Evolutionary conservation across 2,888 invertebrate species (phyloP).

Genomic region (Andrena haemorrhoa): DNA sequence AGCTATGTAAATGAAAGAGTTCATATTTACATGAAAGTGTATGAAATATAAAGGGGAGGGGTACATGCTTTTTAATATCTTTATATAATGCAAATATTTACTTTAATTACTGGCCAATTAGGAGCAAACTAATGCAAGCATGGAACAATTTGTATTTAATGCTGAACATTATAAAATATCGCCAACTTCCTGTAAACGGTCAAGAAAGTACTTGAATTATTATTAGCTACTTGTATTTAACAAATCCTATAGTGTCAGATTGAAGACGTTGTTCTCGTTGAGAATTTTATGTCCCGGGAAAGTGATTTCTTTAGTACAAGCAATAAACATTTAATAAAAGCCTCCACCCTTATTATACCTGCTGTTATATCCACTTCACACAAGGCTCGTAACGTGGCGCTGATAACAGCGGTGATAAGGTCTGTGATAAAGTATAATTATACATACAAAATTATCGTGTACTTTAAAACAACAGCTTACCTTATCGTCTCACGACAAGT

Average conservation of each 20-base stretch:
- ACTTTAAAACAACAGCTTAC: slow-evolving; percentile 2
- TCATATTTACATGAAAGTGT: not conserved
- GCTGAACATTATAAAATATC: not conserved
- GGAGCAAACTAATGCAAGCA: no score
- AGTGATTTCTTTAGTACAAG: not conserved
- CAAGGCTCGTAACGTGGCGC: slow-evolving; percentile 11
- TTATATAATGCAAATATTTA: not conserved
- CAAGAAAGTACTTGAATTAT: not conserved
- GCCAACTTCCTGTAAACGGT: not conserved
- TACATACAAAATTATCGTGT: slow-evolving; percentile 1
- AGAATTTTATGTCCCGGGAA: not conserved
- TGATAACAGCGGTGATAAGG: not conserved
- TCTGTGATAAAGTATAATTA: no score
- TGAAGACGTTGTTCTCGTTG: not conserved
- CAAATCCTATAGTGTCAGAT: not conserved
- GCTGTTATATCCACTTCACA: slow-evolving; percentile 10
- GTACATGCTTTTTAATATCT: not conserved
- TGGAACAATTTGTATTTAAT: not conserved
- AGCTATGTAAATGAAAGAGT: no score
- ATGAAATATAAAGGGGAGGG: not conserved
- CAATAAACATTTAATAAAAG: slow-evolving; percentile 4
- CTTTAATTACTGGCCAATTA: not conserved
- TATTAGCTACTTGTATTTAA: not conserved
- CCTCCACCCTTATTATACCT: not conserved
- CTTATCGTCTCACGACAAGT: not conserved